phyloP scores from a whole-genome alignment of 1,140 invertebrate genomes.

The Lamellibrachia luymesi region DNA sequence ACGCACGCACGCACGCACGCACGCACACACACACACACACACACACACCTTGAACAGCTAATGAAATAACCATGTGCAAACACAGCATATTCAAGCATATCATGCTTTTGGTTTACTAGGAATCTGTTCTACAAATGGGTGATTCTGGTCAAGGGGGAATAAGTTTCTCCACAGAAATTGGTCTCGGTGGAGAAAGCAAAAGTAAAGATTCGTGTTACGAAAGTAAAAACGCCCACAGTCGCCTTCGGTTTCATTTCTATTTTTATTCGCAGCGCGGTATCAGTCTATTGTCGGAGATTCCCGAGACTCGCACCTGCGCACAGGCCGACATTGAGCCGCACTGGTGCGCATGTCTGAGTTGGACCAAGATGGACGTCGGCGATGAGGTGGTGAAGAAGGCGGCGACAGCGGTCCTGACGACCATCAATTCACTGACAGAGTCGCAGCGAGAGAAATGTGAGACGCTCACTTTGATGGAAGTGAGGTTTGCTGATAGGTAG shows the following conservation, averaged over 20 bases:
- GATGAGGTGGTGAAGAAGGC: constrained; percentile 56
- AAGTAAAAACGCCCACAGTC: too few relatives aligned
- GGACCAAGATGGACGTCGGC: constrained; percentile 62
- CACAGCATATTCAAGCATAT: too few relatives aligned
- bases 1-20: too few relatives aligned
- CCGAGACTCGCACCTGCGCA: constrained; percentile 73
- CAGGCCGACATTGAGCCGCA: constrained; percentile 88
- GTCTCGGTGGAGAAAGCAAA: too few relatives aligned
- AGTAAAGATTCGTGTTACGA: too few relatives aligned
- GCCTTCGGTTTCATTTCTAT: background rate
- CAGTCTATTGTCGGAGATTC: constrained; percentile 65
- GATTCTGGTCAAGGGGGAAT: too few relatives aligned
- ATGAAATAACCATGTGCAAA: too few relatives aligned
- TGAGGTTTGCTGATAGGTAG: background rate
- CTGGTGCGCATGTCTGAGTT: constrained; percentile 89
- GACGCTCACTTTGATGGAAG: constrained; percentile 58
- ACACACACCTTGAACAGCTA: too few relatives aligned
- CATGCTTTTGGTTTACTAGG: too few relatives aligned
- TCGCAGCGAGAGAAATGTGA: constrained; percentile 66
- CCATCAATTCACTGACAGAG: constrained; percentile 67
- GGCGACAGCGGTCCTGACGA: constrained; percentile 63
- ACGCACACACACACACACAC: too few relatives aligned
- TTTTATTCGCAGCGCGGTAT: constrained; percentile 59
- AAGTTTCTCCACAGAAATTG: too few relatives aligned
- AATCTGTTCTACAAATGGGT: too few relatives aligned